A percentile compares a stretch with the other conserved stretches of the same genome.
These are phyloP conservation scores for Carcharodon carcharias DNA, from an alignment of 2,797 vertebrate species.

Conservation along the genomic window DNA sequence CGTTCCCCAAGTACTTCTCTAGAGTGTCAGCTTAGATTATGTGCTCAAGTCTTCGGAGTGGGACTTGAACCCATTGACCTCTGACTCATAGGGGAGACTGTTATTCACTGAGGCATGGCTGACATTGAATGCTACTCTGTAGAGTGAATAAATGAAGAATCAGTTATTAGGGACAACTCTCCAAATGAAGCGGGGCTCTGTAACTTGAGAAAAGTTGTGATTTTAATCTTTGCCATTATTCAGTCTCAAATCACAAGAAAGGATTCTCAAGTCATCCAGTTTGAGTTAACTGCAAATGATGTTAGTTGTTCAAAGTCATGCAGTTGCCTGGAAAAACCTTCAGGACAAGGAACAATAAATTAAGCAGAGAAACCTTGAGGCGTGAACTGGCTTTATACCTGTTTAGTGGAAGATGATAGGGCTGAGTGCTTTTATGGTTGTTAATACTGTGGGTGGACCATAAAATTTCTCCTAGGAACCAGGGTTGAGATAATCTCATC, in stretches of 20 bases:
- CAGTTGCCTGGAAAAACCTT: slow-evolving; percentile 3
- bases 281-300: background rate
- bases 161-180: background rate
- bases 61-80: background rate
- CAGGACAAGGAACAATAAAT: slow-evolving; percentile 9
- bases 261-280: background rate
- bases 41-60: background rate
- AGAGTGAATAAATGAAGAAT: background rate
- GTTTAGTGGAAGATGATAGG: background rate
- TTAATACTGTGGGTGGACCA: slow-evolving; percentile 16
- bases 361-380: background rate
- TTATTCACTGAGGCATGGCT: background rate
- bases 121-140: background rate
- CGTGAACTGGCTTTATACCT: background rate
- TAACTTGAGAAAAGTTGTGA: background rate
- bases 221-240: background rate
- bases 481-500: background rate
- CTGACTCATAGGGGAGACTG: background rate
- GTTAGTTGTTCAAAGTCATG: background rate
- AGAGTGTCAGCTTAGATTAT: background rate
- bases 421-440: slow-evolving; percentile 27
- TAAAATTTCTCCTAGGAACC: slow-evolving; percentile 23
- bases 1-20: background rate
- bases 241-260: background rate
- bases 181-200: background rate